Base-by-base conservation (phyloP, 2,888 invertebrate genomes). In the Lepidochrysops patricia region DNA sequence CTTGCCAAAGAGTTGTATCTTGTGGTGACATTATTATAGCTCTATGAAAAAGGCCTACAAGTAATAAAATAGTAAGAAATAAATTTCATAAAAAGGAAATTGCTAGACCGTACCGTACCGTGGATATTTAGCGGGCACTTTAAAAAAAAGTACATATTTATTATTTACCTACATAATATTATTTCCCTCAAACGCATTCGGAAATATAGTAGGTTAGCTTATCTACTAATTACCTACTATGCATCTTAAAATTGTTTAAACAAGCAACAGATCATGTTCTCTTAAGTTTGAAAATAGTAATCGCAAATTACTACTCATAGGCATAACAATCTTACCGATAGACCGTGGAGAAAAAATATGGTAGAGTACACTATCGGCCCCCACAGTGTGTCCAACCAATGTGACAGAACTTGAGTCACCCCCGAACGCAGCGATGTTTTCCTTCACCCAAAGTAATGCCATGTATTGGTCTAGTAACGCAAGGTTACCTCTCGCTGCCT, bases 391-490 rank as follows among this genome's bases (percentile, higher is more conserved):
- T 0, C 97, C 97, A 70, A 95, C 90, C 0, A 97, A 76, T 0
- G 96, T 96, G n/a, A 97, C 91, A 64, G 92, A 90, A 49, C 91
- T 90, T 0, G 94, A 92, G 79, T 97, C 94, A 3, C 97, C 97
- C 25, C 96, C 95, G 75, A 97, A 97, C 52, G 91, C 90, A 49
- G 88, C 88, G 58, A 96, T 95, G 76, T 97, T 94, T 68, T 94
- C 92, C 63, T 92, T 91, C 2, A 95, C 89, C 95, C 95, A 95
- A 50, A 93, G 72, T 61, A 98, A 81, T 0, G 95, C 96, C 77
- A 96, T 82, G 70, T 94, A 93, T 74, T 97, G 96, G 79, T 98
- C 97, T 68, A 95, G 92, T 57, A 98, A 80, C 0, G 97, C 97
- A 62, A 96, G 92, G 79, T 98, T 98, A 0, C 97, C 97, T 0